Evolutionary conservation across 2,888 invertebrate genomes (phyloP), one percentile per base, ranked within the genome.

Genomic region (Mesochorus sp.): DNA sequence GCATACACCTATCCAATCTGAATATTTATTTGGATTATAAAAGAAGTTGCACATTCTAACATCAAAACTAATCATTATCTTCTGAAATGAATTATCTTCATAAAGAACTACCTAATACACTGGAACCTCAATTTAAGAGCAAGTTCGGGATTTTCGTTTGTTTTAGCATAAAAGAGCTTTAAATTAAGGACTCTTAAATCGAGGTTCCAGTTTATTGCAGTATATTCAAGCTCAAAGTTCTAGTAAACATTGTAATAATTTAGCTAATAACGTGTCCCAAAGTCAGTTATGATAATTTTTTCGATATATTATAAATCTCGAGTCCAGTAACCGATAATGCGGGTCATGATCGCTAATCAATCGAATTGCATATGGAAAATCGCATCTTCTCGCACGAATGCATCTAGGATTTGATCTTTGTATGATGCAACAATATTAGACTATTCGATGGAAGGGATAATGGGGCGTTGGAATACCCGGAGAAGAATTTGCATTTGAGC

Each of bases 321-420:
- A 8, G 49, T 21, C 24, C 39, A 14, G 12, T 10, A 51, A 51
- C 39, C 66, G 66, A 39, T 51, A 51, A 39, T 14, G 1, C 37
- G 4, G 14, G n/a, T 26, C 8, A 51, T 26, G 51, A 26, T 10
- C 14, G 17, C 17, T 51, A 39, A 66, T 51, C 37, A 26, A 21
- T 26, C 37, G 26, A 51, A 51, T 39, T n/a, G 10, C 51, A 26
- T 34, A 51, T 37, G 66, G 66, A 26, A 26, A 24, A 66, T 24
- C n/a, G n/a, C 14, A 39, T 59, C 14, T 51, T 39, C 21, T 39
- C 34, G 2, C 26, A n/a, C 14, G 34, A 53, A 53, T 28, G 31
- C 42, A 10, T 62, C 28, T 42, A 24, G 57, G 24, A 57, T 57
- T 24, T n/a, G 24, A n/a, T 28, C 57, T n/a, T 8, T 53, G 14